Evolutionary conservation across 2,888 invertebrate genomes (phyloP).

Genomic region (Andricus curvator): DNA sequence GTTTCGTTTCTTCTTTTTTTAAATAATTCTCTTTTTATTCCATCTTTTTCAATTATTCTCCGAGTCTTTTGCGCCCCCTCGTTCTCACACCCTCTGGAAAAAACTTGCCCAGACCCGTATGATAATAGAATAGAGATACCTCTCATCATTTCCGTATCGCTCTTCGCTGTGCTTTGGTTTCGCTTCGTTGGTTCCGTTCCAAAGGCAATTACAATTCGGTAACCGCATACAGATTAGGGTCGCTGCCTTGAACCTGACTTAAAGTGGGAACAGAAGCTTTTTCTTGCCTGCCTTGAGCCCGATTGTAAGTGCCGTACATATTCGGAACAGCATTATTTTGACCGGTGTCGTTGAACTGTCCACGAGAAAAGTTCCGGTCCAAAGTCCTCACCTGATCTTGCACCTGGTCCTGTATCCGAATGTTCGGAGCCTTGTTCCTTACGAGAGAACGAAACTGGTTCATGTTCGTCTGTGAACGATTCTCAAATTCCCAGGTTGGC

Average conservation of each 20-base stretch:
- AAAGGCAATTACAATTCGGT: conserved; percentile 82
- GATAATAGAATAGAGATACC: conserved; percentile 9
- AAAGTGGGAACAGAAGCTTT: conserved; percentile 71
- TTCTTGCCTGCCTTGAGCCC: conserved; percentile 73
- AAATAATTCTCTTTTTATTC: conserved; percentile 10
- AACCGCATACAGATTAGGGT: conserved; percentile 85
- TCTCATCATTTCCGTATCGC: conserved; percentile 43
- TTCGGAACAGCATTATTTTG: conserved; percentile 73
- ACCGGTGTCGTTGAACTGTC: conserved; percentile 69
- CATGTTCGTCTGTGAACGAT: conserved; percentile 77
- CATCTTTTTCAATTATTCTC: conserved; percentile 48
- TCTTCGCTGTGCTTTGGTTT: conserved; percentile 51
- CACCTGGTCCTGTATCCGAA: conserved; percentile 74
- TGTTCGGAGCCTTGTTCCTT: conserved; percentile 73
- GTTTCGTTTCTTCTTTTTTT: background rate
- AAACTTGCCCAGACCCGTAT: conserved; percentile 32
- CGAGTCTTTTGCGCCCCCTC: conserved; percentile 42
- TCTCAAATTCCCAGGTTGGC: conserved; percentile 68
- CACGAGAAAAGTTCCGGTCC: conserved; percentile 74
- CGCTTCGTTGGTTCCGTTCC: conserved; percentile 47
- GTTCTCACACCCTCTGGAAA: background rate
- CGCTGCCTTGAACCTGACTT: conserved; percentile 76
- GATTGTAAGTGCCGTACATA: conserved; percentile 76
- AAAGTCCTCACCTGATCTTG: conserved; percentile 75
- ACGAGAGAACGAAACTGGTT: conserved; percentile 80